Evolutionary conservation across 2,888 invertebrate genomes (phyloP), one percentile per base, ranked within the genome.

Genomic region (Electrophaes corylata): DNA sequence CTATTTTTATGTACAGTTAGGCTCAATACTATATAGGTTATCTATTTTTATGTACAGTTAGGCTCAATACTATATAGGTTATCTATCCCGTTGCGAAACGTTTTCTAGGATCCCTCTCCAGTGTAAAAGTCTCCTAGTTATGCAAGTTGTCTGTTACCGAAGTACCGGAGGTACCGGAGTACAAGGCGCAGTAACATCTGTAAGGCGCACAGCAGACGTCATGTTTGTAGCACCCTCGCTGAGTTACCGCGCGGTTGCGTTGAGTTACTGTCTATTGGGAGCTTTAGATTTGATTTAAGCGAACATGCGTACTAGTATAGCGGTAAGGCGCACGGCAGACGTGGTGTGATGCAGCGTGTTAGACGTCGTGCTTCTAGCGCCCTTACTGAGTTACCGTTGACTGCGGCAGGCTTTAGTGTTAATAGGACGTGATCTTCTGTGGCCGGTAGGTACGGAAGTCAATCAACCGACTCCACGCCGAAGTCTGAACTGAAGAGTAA

Each of bases 121-220:
- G 46, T 40, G 8, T 31, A 18, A 46, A 53, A 41, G 20, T n/a
- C 1, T 16, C 23, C 37, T 37, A 44, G 43, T 14, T 1, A 33
- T 31, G 44, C 12, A 44, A 11, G 51, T 23, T 41, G 14, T 8
- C 43, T 3, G 29, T 19, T 20, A 37, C 29, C 26, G 10, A n/a
- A n/a, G n/a, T n/a, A n/a, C n/a, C n/a, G n/a, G n/a, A n/a, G n/a
- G n/a, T n/a, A n/a, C n/a, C n/a, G n/a, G n/a, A 29, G 26, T 11
- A 20, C 14, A 20, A 39, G 29, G 31, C 16, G 35, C 37, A 44
- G 43, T 35, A 23, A 52, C 26, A 23, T 29, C 12, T 41, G 53
- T 53, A 39, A 40, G 47, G 40, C 46, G 48, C 39, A 18, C 39
- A 16, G 18, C 39, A 49, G 39, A 49, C 49, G 44, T 52, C 52